Evolutionary conservation across 2,888 invertebrate species (phyloP).

Genomic region (Drosophila anomalata): DNA sequence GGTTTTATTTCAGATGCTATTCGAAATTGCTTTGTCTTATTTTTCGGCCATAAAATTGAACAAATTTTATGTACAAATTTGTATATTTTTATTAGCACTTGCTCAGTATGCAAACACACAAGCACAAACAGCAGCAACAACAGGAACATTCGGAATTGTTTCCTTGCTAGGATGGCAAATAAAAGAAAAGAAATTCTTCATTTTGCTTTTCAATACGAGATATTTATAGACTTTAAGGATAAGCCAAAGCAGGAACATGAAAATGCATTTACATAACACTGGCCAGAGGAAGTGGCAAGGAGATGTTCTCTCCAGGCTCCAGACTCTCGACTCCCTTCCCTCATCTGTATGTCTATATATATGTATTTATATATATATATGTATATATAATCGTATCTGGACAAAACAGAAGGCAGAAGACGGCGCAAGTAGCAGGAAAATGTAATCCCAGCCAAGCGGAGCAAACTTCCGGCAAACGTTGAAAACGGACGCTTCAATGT

Average conservation of each 20-base stretch:
- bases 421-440: constrained; percentile 70
- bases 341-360: constrained; percentile 2
- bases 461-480: constrained; percentile 77
- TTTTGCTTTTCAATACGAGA: constrained; percentile 69
- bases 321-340: not conserved
- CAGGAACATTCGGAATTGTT: constrained; percentile 55
- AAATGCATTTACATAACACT: constrained; percentile 75
- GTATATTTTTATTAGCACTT: constrained; percentile 72
- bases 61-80: constrained; percentile 74
- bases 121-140: constrained; percentile 17
- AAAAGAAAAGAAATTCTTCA: constrained; percentile 62
- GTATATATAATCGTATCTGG: constrained; percentile 25
- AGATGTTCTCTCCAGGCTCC: constrained; percentile 1
- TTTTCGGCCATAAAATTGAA: constrained; percentile 63
- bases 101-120: constrained; percentile 60
- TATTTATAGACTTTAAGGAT: constrained; percentile 78
- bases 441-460: constrained; percentile 78
- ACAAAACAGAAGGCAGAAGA: constrained; percentile 41
- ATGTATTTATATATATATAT: not conserved
- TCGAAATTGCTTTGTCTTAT: constrained; percentile 24
- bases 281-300: constrained; percentile 18
- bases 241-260: constrained; percentile 70
- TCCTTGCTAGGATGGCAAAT: constrained; percentile 51
- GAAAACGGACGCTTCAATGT: constrained; percentile 75
- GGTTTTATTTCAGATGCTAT: not conserved